Conservation (phyloP, 2,113 vertebrate species). For the Tachysurus vachellii region DNA sequence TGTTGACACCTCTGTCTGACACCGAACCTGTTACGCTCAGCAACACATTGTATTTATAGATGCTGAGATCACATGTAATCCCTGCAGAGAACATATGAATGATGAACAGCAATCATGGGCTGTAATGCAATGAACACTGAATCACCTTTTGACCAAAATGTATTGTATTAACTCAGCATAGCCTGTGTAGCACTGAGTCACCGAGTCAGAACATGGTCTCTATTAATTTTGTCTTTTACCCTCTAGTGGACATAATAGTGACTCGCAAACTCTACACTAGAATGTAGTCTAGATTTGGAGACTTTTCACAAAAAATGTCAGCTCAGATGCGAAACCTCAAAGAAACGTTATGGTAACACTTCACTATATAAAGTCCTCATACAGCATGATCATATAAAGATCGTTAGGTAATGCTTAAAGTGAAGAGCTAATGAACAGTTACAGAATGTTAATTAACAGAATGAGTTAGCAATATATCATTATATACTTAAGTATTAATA, state of each 20-base stretch:
- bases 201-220: neutral
- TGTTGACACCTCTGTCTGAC: slow-evolving; percentile 20
- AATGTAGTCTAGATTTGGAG: neutral
- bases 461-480: neutral
- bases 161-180: neutral
- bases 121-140: neutral
- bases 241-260: neutral
- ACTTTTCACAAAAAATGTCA: neutral
- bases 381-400: neutral
- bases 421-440: neutral
- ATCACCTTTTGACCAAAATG: neutral
- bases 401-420: neutral
- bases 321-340: neutral
- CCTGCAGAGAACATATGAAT: neutral
- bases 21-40: slow-evolving; percentile 20
- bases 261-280: neutral
- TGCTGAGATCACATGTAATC: slow-evolving; percentile 23
- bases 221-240: slow-evolving; percentile 5
- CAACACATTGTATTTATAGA: slow-evolving; percentile 13
- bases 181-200: neutral
- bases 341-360: neutral
- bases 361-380: neutral
- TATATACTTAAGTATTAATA: neutral
- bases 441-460: neutral
- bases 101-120: neutral